Conservation (phyloP, 2,888 invertebrate species). For the Xylocampa areola region DNA sequence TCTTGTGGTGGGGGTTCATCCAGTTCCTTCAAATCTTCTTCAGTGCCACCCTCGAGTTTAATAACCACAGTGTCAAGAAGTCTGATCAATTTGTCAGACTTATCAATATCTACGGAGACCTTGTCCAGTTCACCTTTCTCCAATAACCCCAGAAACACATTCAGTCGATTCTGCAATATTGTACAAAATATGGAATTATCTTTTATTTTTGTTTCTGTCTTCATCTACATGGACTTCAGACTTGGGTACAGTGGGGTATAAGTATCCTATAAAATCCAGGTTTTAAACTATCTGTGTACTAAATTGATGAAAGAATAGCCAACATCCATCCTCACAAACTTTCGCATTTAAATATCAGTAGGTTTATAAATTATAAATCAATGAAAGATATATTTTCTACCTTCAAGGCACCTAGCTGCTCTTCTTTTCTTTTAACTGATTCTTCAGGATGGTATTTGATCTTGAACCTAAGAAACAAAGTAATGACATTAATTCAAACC, state of each 20-base stretch:
- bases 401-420: slow-evolving; percentile 94
- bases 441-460: slow-evolving; percentile 99
- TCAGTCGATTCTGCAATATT: slow-evolving; percentile 93
- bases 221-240: no score
- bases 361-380: neutral
- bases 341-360: no score
- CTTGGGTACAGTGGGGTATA: no score
- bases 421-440: slow-evolving; percentile 96
- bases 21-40: slow-evolving; percentile 96
- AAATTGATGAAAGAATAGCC: no score
- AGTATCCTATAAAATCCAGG: no score
- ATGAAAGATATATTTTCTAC: slow-evolving; percentile 79
- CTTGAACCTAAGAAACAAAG: slow-evolving; percentile 95
- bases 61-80: slow-evolving; percentile 99
- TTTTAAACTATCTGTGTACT: no score
- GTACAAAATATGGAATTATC: neutral
- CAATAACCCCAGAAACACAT: slow-evolving; percentile 96
- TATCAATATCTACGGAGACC: slow-evolving; percentile 95
- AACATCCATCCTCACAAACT: no score
- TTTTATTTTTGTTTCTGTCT: no score
- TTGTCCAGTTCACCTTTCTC: slow-evolving; percentile 93
- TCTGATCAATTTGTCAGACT: slow-evolving; percentile 94
- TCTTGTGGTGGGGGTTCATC: slow-evolving; percentile 90
- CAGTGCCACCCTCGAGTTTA: slow-evolving; percentile 97
- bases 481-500: slow-evolving; percentile 17